A percentile compares a stretch with the other conserved stretches of the same genome.
phyloP scores from a whole-genome alignment of 2,888 invertebrate genomes.

The Beris morrisii region DNA sequence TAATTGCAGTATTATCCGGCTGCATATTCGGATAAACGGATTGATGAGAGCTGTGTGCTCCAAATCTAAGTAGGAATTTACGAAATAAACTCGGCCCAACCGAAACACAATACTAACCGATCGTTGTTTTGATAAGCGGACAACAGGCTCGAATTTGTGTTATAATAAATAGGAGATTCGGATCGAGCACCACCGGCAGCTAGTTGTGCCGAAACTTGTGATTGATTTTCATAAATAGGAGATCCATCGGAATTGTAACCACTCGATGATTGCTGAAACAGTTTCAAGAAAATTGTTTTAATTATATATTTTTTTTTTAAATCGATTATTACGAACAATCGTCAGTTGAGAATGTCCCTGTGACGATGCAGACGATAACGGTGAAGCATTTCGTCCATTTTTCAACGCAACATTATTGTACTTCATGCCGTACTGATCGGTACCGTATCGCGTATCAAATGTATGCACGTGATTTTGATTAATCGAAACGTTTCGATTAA shows the following conservation, averaged over 20 bases:
- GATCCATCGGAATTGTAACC: conserved; percentile 54
- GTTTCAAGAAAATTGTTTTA: conserved; percentile 4
- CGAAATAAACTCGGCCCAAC: neutral
- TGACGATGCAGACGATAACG: conserved; percentile 43
- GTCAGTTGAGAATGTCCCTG: conserved; percentile 30
- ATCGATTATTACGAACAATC: conserved; percentile 8
- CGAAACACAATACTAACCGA: conserved; percentile 35
- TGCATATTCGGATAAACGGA: conserved; percentile 45
- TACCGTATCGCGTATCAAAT: conserved; percentile 44
- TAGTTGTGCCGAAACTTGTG: conserved; percentile 46
- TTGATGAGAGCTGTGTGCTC: conserved; percentile 47
- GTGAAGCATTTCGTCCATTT: conserved; percentile 46
- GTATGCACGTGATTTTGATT: conserved; percentile 52
- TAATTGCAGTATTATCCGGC: conserved; percentile 42
- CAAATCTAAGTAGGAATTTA: conserved; percentile 35
- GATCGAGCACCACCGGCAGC: conserved; percentile 46
- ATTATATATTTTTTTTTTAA: neutral
- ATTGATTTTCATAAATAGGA: conserved; percentile 62
- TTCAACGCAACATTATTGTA: conserved; percentile 44
- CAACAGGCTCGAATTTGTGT: conserved; percentile 54
- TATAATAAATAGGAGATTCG: conserved; percentile 61
- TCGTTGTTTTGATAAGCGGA: conserved; percentile 43
- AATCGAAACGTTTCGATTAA: conserved; percentile 53
- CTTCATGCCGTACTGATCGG: conserved; percentile 39
- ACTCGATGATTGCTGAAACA: conserved; percentile 30